phyloP scores from a whole-genome alignment of 2,888 invertebrate genomes.

The Diploptera punctata region DNA sequence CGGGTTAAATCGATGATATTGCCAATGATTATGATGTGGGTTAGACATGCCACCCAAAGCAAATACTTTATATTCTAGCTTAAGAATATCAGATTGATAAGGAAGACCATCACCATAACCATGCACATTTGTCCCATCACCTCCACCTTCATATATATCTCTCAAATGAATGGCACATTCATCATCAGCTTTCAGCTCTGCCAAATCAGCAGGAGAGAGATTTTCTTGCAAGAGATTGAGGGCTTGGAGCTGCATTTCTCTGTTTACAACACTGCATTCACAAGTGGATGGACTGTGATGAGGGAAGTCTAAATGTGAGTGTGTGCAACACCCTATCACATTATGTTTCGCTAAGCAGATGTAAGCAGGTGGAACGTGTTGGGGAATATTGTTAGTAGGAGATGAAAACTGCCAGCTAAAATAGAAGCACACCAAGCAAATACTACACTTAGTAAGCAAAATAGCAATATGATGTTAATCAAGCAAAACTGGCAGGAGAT shows the following conservation, averaged over 20 bases:
- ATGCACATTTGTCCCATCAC: slow-evolving; percentile 9
- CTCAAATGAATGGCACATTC: not conserved
- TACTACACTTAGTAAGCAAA: not conserved
- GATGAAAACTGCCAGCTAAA: slow-evolving; percentile 14
- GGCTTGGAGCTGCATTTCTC: not conserved
- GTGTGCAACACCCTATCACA: not conserved
- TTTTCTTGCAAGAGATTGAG: not conserved
- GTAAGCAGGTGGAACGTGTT: not conserved
- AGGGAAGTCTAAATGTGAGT: not conserved
- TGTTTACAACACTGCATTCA: not conserved
- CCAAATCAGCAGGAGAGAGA: not conserved
- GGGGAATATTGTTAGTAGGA: slow-evolving; percentile 9
- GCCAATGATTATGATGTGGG: not conserved
- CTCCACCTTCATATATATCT: not conserved
- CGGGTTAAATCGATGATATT: not conserved
- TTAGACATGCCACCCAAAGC: not conserved
- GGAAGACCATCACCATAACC: not conserved
- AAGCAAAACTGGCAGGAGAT: no score
- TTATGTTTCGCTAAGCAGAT: not conserved
- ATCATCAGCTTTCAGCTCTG: not conserved
- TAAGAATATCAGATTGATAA: slow-evolving; percentile 3
- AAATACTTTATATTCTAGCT: slow-evolving; percentile 7
- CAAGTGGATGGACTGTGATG: not conserved
- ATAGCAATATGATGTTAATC: no score
- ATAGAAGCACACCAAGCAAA: not conserved